Evolutionary conservation across 2,888 invertebrate genomes (phyloP).

Genomic region (Syrphus vitripennis): DNA sequence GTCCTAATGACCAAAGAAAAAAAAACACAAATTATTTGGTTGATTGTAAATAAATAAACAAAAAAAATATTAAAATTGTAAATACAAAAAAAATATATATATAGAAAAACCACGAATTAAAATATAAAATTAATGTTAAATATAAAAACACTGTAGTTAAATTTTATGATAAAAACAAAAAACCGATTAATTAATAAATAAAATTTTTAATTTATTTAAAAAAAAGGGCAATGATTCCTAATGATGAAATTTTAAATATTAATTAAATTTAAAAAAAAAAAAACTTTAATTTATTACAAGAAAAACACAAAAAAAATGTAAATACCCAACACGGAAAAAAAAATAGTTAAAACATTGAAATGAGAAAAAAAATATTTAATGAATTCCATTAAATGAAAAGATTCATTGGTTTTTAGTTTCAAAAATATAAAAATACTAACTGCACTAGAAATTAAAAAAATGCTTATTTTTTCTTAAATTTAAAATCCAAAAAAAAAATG

Average conservation of each 20-base stretch:
- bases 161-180: constrained; percentile 13
- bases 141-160: constrained; percentile 43
- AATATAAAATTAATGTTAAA: constrained; percentile 33
- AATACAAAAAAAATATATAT: neutral
- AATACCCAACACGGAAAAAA: constrained; percentile 8
- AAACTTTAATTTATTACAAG: neutral
- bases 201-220: too few species aligned
- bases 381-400: neutral
- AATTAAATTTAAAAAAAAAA: neutral
- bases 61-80: constrained; percentile 1
- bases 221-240: constrained; percentile 63
- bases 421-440: constrained; percentile 6
- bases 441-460: constrained; percentile 24
- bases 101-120: constrained; percentile 8
- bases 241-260: constrained; percentile 3
- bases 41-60: constrained; percentile 43
- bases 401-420: neutral
- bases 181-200: neutral
- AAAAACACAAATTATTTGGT: constrained; percentile 1
- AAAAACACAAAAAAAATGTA: constrained; percentile 16
- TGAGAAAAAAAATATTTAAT: neutral
- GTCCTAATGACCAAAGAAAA: constrained; percentile 43
- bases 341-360: neutral
- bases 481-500: too few species aligned
- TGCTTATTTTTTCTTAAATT: neutral